Percentiles rank a stretch among this genome's conserved stretches.
These are phyloP conservation scores for Stictocephala bisonia DNA, from an alignment of 2,888 invertebrate genomes.

Conservation along the genomic window DNA sequence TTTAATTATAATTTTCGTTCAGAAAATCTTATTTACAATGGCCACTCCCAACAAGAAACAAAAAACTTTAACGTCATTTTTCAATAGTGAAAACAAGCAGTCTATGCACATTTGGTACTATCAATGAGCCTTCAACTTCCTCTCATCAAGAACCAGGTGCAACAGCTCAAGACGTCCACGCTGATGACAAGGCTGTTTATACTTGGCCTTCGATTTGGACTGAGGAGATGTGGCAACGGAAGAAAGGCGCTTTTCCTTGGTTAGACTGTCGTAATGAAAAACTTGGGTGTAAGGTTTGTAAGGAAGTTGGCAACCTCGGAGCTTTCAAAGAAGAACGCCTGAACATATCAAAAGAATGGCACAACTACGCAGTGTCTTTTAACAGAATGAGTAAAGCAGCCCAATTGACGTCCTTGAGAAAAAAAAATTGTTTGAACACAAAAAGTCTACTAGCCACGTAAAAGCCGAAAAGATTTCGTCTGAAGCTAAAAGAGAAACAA, in stretches of 20 bases:
- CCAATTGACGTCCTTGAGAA: neutral
- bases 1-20: no score
- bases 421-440: slow-evolving; percentile 3
- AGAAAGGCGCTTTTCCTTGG: slow-evolving; percentile 7
- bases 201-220: neutral
- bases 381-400: neutral
- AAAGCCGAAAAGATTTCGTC: neutral
- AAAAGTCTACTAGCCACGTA: neutral
- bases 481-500: slow-evolving; percentile 3
- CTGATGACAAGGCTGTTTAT: no score
- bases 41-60: no score
- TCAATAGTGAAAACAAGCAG: no score
- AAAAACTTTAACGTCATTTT: no score
- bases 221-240: neutral
- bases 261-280: neutral
- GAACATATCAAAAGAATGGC: no score
- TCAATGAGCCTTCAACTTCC: no score
- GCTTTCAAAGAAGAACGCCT: neutral
- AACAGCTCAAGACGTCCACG: no score
- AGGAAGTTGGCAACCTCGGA: slow-evolving; percentile 1
- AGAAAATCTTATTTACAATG: no score
- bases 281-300: neutral
- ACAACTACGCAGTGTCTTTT: neutral
- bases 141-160: no score
- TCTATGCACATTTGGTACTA: no score